Percentiles rank a stretch among this genome's conserved stretches.
phyloP scores from a whole-genome alignment of 2,888 invertebrate species.

The Abrostola triplasia region DNA sequence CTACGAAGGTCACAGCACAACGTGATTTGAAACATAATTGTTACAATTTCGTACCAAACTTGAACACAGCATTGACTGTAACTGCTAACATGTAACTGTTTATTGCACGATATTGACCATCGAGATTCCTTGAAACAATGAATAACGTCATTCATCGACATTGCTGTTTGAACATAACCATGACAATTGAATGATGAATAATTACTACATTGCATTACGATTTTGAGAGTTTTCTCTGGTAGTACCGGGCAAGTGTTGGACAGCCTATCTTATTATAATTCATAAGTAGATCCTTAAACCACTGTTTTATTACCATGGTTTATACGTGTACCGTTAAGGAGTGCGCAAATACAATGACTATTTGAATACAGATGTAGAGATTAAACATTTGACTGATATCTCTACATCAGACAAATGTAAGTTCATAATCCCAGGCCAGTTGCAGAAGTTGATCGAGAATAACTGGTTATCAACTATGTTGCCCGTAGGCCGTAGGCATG shows the following conservation, averaged over 20 bases:
- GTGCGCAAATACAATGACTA: neutral
- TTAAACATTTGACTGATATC: too few relatives aligned
- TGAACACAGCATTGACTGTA: conserved; percentile 26
- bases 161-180: conserved; percentile 30
- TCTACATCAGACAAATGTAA: conserved; percentile 7
- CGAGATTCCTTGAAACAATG: conserved; percentile 67
- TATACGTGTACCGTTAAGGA: conserved; percentile 7
- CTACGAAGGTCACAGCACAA: conserved; percentile 37
- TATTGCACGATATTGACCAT: conserved; percentile 64
- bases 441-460: conserved; percentile 21
- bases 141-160: conserved; percentile 58
- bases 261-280: conserved; percentile 16
- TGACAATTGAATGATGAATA: conserved; percentile 34
- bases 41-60: conserved; percentile 28
- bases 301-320: conserved; percentile 16
- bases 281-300: conserved; percentile 2
- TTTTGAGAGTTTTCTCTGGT: conserved; percentile 26
- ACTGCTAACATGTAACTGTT: conserved; percentile 40
- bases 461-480: conserved; percentile 31
- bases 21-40: conserved; percentile 26
- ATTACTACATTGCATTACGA: conserved; percentile 20
- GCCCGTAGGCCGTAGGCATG: conserved; percentile 15
- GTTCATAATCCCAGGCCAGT: conserved; percentile 8
- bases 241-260: conserved; percentile 5
- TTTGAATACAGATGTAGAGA: conserved; percentile 26